These are phyloP conservation scores for Euthynnus affinis DNA, from an alignment of 2,797 vertebrate genomes.

Conservation along the genomic window DNA sequence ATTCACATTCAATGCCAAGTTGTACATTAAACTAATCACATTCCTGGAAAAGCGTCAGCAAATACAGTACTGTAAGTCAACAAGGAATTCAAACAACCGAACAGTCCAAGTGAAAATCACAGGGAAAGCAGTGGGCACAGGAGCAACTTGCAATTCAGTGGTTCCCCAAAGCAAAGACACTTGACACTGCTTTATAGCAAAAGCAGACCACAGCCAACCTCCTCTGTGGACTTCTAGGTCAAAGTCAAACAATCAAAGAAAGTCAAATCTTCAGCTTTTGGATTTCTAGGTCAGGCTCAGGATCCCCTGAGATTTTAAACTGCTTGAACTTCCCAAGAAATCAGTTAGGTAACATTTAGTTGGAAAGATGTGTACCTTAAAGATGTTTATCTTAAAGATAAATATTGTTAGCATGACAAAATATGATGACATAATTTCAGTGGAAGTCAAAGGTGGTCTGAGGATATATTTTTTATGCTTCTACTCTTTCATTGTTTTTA, in stretches of 20 bases:
- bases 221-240: conserved; percentile 58
- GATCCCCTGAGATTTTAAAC: conserved; percentile 29
- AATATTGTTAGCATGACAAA: conserved; percentile 33
- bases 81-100: conserved; percentile 57
- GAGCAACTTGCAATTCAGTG: conserved; percentile 52
- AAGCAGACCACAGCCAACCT: conserved; percentile 70
- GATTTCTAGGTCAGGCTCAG: conserved; percentile 47
- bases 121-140: conserved; percentile 49
- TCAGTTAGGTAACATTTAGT: conserved; percentile 4
- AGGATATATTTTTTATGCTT: not conserved
- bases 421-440: conserved; percentile 16
- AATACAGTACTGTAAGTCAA: conserved; percentile 36
- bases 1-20: not conserved
- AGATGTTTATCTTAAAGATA: not conserved
- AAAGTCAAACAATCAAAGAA: conserved; percentile 47
- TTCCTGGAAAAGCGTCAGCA: conserved; percentile 43
- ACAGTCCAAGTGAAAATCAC: conserved; percentile 56
- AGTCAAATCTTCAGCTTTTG: conserved; percentile 20
- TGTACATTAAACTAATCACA: conserved; percentile 27
- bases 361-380: not conserved
- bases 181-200: conserved; percentile 75
- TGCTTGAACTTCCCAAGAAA: conserved; percentile 24
- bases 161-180: conserved; percentile 67
- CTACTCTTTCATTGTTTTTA: too few species aligned
- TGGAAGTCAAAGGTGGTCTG: not conserved